A percentile compares a stretch with the other conserved stretches of the same genome.
Conservation (phyloP, 2,888 invertebrate genomes). For the Ptychoptera albimana region DNA sequence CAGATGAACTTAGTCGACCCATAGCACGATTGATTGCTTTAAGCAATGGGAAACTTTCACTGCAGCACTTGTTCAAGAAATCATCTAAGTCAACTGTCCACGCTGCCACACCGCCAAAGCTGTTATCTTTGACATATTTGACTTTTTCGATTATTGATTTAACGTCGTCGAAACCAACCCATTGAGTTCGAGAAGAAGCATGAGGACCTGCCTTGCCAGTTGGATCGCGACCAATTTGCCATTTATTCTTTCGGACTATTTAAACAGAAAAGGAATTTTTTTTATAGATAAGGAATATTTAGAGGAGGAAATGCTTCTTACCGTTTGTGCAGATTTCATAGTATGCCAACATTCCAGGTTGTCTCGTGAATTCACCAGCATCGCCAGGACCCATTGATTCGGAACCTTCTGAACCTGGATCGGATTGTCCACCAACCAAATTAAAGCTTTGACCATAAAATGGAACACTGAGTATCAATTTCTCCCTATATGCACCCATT, state of each 20-base stretch:
- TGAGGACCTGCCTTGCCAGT: slow-evolving; percentile 50
- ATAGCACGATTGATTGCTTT: slow-evolving; percentile 62
- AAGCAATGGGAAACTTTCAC: slow-evolving; percentile 60
- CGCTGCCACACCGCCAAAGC: slow-evolving; percentile 66
- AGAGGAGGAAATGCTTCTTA: background rate
- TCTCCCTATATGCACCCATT: slow-evolving; percentile 60
- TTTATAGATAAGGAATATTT: slow-evolving; percentile 3
- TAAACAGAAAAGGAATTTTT: slow-evolving; percentile 17
- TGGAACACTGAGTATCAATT: slow-evolving; percentile 65
- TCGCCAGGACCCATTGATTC: slow-evolving; percentile 58
- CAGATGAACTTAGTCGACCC: slow-evolving; percentile 39
- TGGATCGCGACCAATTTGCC: slow-evolving; percentile 45
- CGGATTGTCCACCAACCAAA: slow-evolving; percentile 30
- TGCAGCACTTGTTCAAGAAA: slow-evolving; percentile 70
- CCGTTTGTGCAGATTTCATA: slow-evolving; percentile 63
- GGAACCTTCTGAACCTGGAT: slow-evolving; percentile 38
- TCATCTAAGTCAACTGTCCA: slow-evolving; percentile 85
- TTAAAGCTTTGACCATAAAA: slow-evolving; percentile 80
- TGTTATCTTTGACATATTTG: slow-evolving; percentile 51
- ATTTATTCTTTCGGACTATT: slow-evolving; percentile 43
- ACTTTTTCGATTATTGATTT: slow-evolving; percentile 62
- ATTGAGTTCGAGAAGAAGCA: slow-evolving; percentile 63
- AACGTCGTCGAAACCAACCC: slow-evolving; percentile 80
- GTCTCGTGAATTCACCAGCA: slow-evolving; percentile 65
- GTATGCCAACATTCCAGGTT: slow-evolving; percentile 77